Percentiles rank a stretch among this genome's conserved stretches.
Conservation (phyloP, 30 jellyfish, hydroid and myxozoan genomes). For the Hydractinia echinata region DNA sequence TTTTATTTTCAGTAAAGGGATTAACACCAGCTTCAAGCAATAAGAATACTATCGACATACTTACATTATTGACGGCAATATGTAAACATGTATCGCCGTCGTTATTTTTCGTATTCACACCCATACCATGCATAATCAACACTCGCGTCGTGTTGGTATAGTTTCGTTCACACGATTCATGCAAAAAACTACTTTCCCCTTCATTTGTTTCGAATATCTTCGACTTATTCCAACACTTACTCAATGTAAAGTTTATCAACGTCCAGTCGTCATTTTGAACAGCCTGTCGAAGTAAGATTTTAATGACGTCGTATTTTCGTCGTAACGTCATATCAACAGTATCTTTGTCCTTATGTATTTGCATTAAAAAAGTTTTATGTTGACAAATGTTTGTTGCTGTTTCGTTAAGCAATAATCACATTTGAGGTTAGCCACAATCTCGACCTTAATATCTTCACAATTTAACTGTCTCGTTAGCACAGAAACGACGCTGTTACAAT, state of each 20-base stretch:
- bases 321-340: neutral
- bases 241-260: neutral
- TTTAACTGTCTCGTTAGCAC: too few species aligned
- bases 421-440: too few species aligned
- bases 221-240: constrained; percentile 22
- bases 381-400: too few species aligned
- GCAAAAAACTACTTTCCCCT: constrained; percentile 14
- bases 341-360: too few species aligned
- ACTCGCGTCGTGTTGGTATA: constrained; percentile 13
- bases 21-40: constrained; percentile 32
- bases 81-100: constrained; percentile 33
- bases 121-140: constrained; percentile 20
- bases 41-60: neutral
- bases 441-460: too few species aligned
- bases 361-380: too few species aligned
- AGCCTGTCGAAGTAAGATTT: constrained; percentile 11
- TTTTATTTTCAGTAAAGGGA: constrained; percentile 22
- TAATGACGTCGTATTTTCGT: neutral
- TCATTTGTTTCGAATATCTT: neutral
- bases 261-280: constrained; percentile 25
- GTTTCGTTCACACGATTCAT: constrained; percentile 1
- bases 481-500: too few species aligned
- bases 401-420: too few species aligned
- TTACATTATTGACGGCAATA: neutral
- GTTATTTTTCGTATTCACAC: neutral